A percentile compares a stretch with the other conserved stretches of the same genome.
Conservation (phyloP, 2,888 invertebrate genomes). For the Rhimphoctona megacephalus region DNA sequence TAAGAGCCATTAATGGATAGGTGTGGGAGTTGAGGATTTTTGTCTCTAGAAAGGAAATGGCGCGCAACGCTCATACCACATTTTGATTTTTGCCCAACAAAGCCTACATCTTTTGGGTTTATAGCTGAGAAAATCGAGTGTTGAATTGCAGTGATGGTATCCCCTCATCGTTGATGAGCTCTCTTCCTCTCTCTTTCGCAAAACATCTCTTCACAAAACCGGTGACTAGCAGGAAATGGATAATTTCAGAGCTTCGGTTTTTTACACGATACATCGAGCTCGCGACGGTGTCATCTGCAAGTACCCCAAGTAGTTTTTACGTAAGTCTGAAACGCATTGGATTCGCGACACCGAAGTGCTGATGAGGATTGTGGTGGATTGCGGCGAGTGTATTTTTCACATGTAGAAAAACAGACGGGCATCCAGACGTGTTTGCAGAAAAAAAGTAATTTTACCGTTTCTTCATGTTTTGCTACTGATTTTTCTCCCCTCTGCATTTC, state of each 20-base stretch:
- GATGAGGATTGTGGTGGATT: conserved; percentile 3
- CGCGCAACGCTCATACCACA: background rate
- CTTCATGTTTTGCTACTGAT: background rate
- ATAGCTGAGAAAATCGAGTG: background rate
- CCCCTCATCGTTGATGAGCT: background rate
- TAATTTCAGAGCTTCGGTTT: conserved; percentile 75
- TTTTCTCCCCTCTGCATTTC: background rate
- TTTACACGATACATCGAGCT: conserved; percentile 61
- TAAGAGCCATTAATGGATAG: conserved; percentile 51
- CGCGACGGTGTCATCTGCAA: conserved; percentile 76
- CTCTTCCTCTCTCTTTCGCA: conserved; percentile 9
- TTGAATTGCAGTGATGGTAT: background rate
- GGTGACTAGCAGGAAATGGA: conserved; percentile 75
- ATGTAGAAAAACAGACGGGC: background rate
- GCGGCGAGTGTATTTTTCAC: conserved; percentile 1
- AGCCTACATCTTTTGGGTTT: background rate
- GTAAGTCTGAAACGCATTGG: conserved; percentile 73
- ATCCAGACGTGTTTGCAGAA: background rate
- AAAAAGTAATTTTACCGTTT: background rate
- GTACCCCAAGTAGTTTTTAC: conserved; percentile 76
- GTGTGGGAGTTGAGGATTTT: background rate
- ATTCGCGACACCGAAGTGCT: conserved; percentile 62
- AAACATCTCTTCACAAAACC: conserved; percentile 24
- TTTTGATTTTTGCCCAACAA: background rate
- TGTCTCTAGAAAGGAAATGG: background rate